phyloP scores from a whole-genome alignment of 1,140 invertebrate species.

The Trichonephila clavipes region DNA sequence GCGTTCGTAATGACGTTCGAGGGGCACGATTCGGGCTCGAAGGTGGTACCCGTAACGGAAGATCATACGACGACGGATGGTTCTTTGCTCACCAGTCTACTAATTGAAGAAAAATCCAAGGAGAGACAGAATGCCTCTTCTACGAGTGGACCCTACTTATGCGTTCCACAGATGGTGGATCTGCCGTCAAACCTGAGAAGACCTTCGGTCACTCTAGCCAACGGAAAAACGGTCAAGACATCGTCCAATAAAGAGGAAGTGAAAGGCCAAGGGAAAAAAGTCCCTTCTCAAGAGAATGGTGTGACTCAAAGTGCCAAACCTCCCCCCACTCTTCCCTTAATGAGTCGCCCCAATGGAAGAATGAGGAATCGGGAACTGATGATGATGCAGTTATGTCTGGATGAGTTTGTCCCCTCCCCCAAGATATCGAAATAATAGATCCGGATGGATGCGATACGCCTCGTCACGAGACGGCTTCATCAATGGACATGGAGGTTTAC shows the following conservation, averaged over 20 bases:
- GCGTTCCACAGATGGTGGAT: slow-evolving; percentile 52
- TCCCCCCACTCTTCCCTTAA: slow-evolving; percentile 50
- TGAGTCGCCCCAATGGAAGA: neutral
- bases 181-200: slow-evolving; percentile 30
- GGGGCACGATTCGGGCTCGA: slow-evolving; percentile 80
- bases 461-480: slow-evolving; percentile 39
- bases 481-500: slow-evolving; percentile 77
- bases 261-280: slow-evolving; percentile 48
- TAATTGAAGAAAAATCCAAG: slow-evolving; percentile 48
- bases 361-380: slow-evolving; percentile 70
- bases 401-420: slow-evolving; percentile 77
- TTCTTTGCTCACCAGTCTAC: slow-evolving; percentile 40
- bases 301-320: slow-evolving; percentile 29
- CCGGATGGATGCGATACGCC: slow-evolving; percentile 78
- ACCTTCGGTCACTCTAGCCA: slow-evolving; percentile 53
- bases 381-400: slow-evolving; percentile 76
- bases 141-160: slow-evolving; percentile 52
- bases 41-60: slow-evolving; percentile 71
- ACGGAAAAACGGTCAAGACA: slow-evolving; percentile 35
- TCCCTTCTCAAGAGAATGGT: neutral
- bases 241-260: neutral
- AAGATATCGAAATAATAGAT: slow-evolving; percentile 78
- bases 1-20: slow-evolving; percentile 97
- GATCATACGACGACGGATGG: slow-evolving; percentile 43
- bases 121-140: slow-evolving; percentile 48